A percentile compares a stretch with the other conserved stretches of the same genome.
phyloP scores from a whole-genome alignment of 2,797 vertebrate species.

The Enteromius unitaeniatus region DNA sequence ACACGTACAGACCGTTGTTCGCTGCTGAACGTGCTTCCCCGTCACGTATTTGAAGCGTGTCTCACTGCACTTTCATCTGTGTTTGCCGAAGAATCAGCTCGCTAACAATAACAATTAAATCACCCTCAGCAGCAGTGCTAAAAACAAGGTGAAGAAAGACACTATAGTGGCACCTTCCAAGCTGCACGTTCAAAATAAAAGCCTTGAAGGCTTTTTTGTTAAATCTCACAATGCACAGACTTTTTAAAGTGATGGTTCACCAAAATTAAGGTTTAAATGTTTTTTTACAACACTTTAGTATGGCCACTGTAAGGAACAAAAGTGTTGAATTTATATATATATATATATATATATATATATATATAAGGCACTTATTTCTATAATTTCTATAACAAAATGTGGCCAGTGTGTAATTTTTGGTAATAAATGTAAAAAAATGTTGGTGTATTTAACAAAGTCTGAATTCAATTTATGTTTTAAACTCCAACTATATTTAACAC shows the following conservation, averaged over 20 bases:
- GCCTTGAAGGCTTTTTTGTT: background rate
- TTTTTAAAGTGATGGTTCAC: background rate
- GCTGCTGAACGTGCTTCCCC: slow-evolving; percentile 72
- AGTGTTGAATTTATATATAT: background rate
- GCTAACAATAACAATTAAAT: slow-evolving; percentile 83
- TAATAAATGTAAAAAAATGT: no score
- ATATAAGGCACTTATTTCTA: background rate
- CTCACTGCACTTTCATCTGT: slow-evolving; percentile 62
- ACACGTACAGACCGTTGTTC: slow-evolving; percentile 74
- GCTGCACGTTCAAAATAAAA: slow-evolving; percentile 34
- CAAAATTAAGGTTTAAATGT: background rate
- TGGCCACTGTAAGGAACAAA: background rate
- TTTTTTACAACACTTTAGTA: background rate
- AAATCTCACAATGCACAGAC: background rate
- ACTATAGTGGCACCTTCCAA: slow-evolving; percentile 64
- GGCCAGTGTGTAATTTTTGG: background rate
- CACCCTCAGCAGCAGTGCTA: slow-evolving; percentile 17
- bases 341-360: no score
- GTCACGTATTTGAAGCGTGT: slow-evolving; percentile 74
- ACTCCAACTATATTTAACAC: no score
- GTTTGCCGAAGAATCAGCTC: slow-evolving; percentile 73
- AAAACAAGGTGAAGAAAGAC: slow-evolving; percentile 47
- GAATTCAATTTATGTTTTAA: no score
- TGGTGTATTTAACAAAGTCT: no score
- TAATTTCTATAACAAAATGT: background rate